Evolutionary conservation across 2,113 vertebrate genomes (phyloP).

Genomic region (Cettia cetti): DNA sequence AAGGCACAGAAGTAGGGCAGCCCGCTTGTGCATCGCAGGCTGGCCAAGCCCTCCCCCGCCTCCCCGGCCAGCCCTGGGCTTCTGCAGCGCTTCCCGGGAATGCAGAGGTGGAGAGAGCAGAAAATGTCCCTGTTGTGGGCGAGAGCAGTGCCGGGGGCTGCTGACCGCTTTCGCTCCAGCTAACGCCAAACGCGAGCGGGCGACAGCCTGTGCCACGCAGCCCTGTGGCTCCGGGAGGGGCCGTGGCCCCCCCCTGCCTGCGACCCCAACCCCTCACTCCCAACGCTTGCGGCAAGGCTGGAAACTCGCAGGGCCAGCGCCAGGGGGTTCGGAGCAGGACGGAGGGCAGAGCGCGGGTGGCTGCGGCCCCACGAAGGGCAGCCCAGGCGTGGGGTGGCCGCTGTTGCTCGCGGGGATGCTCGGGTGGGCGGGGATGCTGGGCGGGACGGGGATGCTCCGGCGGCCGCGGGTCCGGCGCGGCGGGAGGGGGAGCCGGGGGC

Average conservation of each 20-base stretch:
- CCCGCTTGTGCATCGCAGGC: background rate
- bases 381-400: too few species aligned
- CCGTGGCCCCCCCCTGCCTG: too few species aligned
- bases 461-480: too few species aligned
- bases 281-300: rapidly evolving
- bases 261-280: rapidly evolving
- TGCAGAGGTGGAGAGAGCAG: background rate
- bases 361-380: background rate
- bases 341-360: background rate
- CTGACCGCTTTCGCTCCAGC: background rate
- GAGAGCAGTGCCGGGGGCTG: background rate
- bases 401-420: too few species aligned
- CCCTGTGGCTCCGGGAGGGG: background rate
- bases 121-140: background rate
- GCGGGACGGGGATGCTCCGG: too few species aligned
- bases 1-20: background rate
- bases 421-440: too few species aligned
- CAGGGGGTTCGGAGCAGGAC: background rate
- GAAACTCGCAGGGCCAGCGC: rapidly evolving
- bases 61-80: background rate
- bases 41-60: background rate
- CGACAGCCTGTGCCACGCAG: background rate
- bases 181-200: background rate
- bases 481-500: too few species aligned
- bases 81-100: too few species aligned